Evolutionary conservation across 1,140 invertebrate genomes (phyloP), one percentile per base, ranked within the genome.

Genomic region (Lasaia peninsularis): DNA sequence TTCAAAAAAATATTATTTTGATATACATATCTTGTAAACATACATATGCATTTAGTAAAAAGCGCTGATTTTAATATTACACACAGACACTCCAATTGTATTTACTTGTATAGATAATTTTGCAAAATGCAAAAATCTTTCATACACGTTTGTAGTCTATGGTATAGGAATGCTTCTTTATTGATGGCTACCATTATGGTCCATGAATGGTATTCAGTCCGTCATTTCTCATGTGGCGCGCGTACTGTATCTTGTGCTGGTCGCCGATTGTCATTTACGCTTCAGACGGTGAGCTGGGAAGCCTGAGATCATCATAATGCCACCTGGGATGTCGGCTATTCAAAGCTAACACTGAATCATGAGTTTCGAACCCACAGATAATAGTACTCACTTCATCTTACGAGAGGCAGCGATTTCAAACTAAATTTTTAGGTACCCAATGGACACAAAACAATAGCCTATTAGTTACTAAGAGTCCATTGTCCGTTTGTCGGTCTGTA

Each of bases 251-350:
- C 9, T 34, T n/a, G 33, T 2, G 1, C 24, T 3, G 32, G 33
- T n/a, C 33, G 33, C 9, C 9, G n/a, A 34, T 34, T 34, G 33
- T 34, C 33, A 34, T 34, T 34, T n/a, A 34, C 33, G 33, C 33
- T 34, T 34, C n/a, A 34, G 33, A 34, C 33, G 33, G 33, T 34
- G 33, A 34, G 33, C 24, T 28, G 24, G 24, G 24, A 28, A 28
- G 24, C 24, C 10, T 34, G 33, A 34, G 33, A 34, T 34, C 33
- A 34, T 34, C 33, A 34, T 52, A 58, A 58, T 54, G 58, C 61
- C 65, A 67, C 65, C 65, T 67, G 65, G 60, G 56, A 18, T 58
- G 60, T 34, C 33, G 33, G 33, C 60, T 58, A 58, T 62, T 62
- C 60, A 62, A 33, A 34, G 33, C 52, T 52, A 53, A 35, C 58